Evolutionary conservation across 2,888 invertebrate species (phyloP).

Genomic region (Ditylenchus weischeri): DNA sequence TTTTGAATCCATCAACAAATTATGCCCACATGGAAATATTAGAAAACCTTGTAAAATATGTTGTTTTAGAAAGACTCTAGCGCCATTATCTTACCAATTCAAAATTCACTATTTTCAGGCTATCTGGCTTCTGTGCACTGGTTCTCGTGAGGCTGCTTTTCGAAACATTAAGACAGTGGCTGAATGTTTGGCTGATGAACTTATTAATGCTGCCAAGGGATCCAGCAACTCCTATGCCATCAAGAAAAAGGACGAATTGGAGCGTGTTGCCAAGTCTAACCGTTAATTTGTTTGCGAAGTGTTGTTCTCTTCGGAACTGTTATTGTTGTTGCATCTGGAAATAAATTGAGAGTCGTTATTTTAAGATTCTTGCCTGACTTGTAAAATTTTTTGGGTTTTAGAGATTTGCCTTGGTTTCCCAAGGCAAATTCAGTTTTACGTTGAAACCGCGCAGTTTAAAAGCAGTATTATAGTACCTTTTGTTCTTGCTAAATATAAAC

Average conservation of each 20-base stretch:
- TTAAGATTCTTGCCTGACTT: too few species aligned
- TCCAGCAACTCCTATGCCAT: conserved; percentile 99
- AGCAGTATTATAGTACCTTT: too few species aligned
- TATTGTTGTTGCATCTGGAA: too few species aligned
- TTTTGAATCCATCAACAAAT: conserved; percentile 2
- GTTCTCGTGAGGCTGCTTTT: conserved; percentile 97
- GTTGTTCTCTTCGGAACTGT: neutral
- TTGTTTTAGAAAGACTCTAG: too few species aligned
- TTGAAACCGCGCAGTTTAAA: too few species aligned
- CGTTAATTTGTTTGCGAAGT: conserved; percentile 72
- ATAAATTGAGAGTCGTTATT: too few species aligned
- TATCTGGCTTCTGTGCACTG: conserved; percentile 97
- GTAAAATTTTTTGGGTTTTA: too few species aligned
- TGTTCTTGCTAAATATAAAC: too few species aligned
- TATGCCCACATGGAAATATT: neutral
- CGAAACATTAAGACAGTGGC: conserved; percentile 99
- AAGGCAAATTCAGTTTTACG: too few species aligned
- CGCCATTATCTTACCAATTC: neutral
- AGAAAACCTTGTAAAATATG: neutral
- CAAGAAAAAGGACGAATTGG: conserved; percentile 99
- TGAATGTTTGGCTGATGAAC: conserved; percentile 98
- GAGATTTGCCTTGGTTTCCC: too few species aligned
- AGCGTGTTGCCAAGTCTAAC: conserved; percentile 99
- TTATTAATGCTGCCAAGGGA: conserved; percentile 99
- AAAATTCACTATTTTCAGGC: conserved; percentile 65